Evolutionary conservation across 2,888 invertebrate genomes (phyloP), one percentile per base, ranked within the genome.

Genomic region (Girardia tigrina): DNA sequence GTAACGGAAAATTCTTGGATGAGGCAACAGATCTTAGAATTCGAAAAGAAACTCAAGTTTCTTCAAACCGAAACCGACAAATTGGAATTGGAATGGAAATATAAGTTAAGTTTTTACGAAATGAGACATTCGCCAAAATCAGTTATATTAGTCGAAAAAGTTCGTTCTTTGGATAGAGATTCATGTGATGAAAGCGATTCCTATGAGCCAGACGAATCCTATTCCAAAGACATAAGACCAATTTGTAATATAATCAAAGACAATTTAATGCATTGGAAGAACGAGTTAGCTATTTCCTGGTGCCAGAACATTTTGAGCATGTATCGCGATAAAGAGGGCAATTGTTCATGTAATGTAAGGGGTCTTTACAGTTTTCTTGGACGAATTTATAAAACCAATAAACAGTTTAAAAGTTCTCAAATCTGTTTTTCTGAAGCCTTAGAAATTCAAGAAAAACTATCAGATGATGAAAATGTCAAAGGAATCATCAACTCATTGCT

Each of bases 241-340:
- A 56, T 56, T 56, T 56, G 56, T 16, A 56, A 56, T n/a, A 56
- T 56, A 8, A 56, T 56, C n/a, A 56, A 56, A 56, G 56, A 56
- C n/a, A 56, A 23, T 16, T 20, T 56, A 2, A 6, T 12, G 4
- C 20, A 56, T 16, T 56, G 56, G 56, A 4, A 23, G 4, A 56
- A 20, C 23, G 56, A 12, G 23, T 2, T 56, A 16, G 56, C 56
- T 23, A 56, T 56, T 56, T 56, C 56, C 4, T 56, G 56, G 56
- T 56, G 56, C 23, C n/a, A 23, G 23, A 23, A 56, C n/a, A 56
- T 56, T 20, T 16, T 56, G n/a, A 56, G 6, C 4, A 56, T 56
- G 56, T 56, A 56, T 56, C n/a, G 23, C n/a, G n/a, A 12, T 8
- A 4, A n/a, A n/a, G 56, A 56, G 23, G 56, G 56, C 4, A 23